phyloP scores from a whole-genome alignment of 2,113 vertebrate genomes.

The Nyctibius bracteatus region DNA sequence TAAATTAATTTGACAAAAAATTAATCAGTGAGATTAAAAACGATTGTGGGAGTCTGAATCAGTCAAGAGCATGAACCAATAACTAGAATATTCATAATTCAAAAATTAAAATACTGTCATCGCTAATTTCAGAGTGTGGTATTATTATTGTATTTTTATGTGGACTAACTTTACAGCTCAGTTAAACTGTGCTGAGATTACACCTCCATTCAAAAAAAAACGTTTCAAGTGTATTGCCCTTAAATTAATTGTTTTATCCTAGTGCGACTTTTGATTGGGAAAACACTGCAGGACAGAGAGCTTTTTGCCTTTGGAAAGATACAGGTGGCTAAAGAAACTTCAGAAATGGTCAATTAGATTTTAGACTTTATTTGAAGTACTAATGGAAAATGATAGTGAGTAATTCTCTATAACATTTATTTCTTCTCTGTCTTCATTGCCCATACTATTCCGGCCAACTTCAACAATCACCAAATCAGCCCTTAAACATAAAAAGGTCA shows the following conservation, averaged over 20 bases:
- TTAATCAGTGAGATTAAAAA: background rate
- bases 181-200: background rate
- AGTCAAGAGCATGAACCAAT: background rate
- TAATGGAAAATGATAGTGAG: background rate
- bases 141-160: background rate
- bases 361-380: background rate
- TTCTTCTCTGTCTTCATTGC: background rate
- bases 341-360: background rate
- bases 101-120: background rate
- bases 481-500: background rate
- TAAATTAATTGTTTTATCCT: background rate
- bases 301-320: background rate
- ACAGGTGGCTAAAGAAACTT: background rate
- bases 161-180: background rate
- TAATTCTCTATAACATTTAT: background rate
- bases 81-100: background rate
- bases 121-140: background rate
- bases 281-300: background rate
- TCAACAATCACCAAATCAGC: background rate
- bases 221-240: background rate
- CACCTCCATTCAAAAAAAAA: background rate
- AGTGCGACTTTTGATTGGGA: accelerated
- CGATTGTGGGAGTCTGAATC: background rate
- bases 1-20: background rate
- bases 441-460: background rate